Conservation (phyloP, 2,113 vertebrate genomes). For the Epinephelus fuscoguttatus region DNA sequence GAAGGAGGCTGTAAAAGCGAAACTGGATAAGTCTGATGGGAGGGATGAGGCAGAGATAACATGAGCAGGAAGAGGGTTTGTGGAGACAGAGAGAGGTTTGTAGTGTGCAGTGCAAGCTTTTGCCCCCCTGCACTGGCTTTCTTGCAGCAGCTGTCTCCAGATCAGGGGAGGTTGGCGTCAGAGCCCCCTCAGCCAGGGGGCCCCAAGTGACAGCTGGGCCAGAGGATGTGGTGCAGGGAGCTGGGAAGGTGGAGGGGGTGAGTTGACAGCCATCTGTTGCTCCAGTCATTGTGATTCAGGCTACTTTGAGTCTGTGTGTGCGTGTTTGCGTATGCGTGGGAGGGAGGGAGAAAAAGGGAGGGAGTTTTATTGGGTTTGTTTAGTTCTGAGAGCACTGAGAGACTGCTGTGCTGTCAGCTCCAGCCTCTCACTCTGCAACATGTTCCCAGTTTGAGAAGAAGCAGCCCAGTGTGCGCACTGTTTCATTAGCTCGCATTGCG, state of each 20-base stretch:
- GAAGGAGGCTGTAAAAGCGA: slow-evolving; percentile 14
- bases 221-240: slow-evolving; percentile 74
- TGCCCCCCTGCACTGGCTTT: slow-evolving; percentile 32
- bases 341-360: slow-evolving; percentile 24
- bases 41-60: slow-evolving; percentile 39
- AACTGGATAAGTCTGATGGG: slow-evolving; percentile 47
- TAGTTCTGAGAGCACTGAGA: slow-evolving; percentile 41
- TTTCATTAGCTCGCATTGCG: slow-evolving; percentile 41
- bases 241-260: slow-evolving; percentile 65
- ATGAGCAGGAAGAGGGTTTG: slow-evolving; percentile 24
- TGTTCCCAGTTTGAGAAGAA: slow-evolving; percentile 45
- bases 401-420: slow-evolving; percentile 55
- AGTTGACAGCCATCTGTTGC: slow-evolving; percentile 85
- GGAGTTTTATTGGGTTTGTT: slow-evolving; percentile 71
- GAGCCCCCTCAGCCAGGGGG: slow-evolving; percentile 66
- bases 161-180: slow-evolving; percentile 76
- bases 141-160: slow-evolving; percentile 77
- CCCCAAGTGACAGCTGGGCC: slow-evolving; percentile 79
- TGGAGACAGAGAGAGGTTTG: slow-evolving; percentile 57
- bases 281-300: slow-evolving; percentile 81
- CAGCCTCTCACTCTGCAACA: slow-evolving; percentile 31
- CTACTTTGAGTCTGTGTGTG: slow-evolving; percentile 60
- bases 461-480: slow-evolving; percentile 13
- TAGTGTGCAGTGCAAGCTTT: slow-evolving; percentile 40
- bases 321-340: slow-evolving; percentile 49